phyloP scores from a whole-genome alignment of 2,797 vertebrate species.

The Oceanodroma leucorhoa region DNA sequence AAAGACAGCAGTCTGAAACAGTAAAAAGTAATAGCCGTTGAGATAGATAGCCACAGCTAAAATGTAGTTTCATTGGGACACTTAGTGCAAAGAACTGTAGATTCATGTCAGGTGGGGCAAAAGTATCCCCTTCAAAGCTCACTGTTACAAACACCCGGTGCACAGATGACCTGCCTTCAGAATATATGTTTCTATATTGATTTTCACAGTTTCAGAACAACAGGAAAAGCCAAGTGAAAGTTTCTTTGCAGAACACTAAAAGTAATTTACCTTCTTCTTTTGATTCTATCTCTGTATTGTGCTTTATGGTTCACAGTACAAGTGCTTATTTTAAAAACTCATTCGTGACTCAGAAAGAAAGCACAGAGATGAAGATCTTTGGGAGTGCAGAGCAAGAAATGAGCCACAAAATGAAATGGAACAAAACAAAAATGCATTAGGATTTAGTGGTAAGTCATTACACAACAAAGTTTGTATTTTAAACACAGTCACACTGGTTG shows the following conservation, averaged over 20 bases:
- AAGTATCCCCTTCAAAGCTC: slow-evolving; percentile 74
- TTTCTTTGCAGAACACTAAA: slow-evolving; percentile 76
- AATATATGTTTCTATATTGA: slow-evolving; percentile 76
- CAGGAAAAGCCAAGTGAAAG: slow-evolving; percentile 76
- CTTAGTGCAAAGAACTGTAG: slow-evolving; percentile 72
- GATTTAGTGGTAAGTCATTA: slow-evolving; percentile 44
- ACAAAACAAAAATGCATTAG: slow-evolving; percentile 45
- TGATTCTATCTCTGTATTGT: slow-evolving; percentile 75
- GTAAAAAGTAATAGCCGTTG: slow-evolving; percentile 73
- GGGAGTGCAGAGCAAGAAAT: slow-evolving; percentile 42
- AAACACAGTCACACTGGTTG: slow-evolving; percentile 18
- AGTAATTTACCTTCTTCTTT: slow-evolving; percentile 77
- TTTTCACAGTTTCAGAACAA: slow-evolving; percentile 78
- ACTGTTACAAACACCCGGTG: slow-evolving; percentile 65
- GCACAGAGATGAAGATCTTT: slow-evolving; percentile 29
- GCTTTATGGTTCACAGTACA: slow-evolving; percentile 77
- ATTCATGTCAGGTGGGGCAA: slow-evolving; percentile 62
- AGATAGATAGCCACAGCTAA: slow-evolving; percentile 69
- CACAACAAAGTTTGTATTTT: slow-evolving; percentile 14
- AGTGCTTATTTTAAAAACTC: slow-evolving; percentile 75
- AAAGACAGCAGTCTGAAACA: slow-evolving; percentile 68
- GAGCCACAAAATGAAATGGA: slow-evolving; percentile 63
- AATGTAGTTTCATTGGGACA: slow-evolving; percentile 71
- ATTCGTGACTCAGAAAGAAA: slow-evolving; percentile 63
- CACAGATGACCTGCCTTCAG: slow-evolving; percentile 71